Evolutionary conservation across 2,888 invertebrate genomes (phyloP).

Genomic region (Mystacides longicornis): DNA sequence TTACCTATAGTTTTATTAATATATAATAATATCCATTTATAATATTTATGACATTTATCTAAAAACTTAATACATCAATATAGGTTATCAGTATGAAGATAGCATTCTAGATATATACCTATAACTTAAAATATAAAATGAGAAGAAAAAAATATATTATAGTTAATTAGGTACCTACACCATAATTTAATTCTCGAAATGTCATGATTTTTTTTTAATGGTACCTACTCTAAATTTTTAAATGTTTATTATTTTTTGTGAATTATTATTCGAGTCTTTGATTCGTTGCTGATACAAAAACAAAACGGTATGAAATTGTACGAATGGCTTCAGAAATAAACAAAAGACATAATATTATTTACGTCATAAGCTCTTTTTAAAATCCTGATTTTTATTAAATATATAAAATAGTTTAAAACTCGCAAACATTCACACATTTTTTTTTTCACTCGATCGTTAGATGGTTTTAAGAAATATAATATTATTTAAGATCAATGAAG

Average conservation of each 20-base stretch:
- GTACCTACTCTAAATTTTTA: no score
- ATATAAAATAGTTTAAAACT: not conserved
- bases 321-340: not conserved
- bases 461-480: not conserved
- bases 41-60: not conserved
- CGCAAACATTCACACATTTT: not conserved
- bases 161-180: not conserved
- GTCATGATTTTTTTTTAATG: not conserved
- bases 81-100: no score
- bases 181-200: not conserved
- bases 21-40: not conserved
- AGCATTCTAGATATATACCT: no score
- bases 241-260: no score
- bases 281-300: no score
- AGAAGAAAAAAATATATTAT: not conserved
- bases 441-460: not conserved
- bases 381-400: not conserved
- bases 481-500: not conserved
- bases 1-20: not conserved
- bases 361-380: not conserved
- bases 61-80: not conserved
- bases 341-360: not conserved
- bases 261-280: no score
- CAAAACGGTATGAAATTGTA: no score
- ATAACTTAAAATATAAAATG: no score